Conservation (phyloP, 1,140 invertebrate genomes). For the Lepidurus arcticus region DNA sequence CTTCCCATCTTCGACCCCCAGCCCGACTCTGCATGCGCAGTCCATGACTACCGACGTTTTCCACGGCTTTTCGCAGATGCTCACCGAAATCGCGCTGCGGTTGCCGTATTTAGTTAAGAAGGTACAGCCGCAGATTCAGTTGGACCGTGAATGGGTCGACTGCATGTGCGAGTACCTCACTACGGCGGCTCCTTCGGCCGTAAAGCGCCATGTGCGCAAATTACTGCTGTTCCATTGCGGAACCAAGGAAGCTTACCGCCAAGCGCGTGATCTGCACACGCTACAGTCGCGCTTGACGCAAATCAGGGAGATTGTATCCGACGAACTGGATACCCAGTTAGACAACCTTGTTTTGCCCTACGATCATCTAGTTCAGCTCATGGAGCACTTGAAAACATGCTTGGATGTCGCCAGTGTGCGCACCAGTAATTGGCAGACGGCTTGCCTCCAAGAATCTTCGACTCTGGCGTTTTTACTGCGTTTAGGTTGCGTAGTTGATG, state of each 20-base stretch:
- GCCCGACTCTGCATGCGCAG: slow-evolving; percentile 75
- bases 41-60: slow-evolving; percentile 74
- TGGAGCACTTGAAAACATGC: slow-evolving; percentile 91
- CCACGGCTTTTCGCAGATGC: slow-evolving; percentile 81
- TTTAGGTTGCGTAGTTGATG: slow-evolving; percentile 76
- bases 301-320: slow-evolving; percentile 45
- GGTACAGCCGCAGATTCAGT: slow-evolving; percentile 47
- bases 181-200: slow-evolving; percentile 72
- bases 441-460: slow-evolving; percentile 68
- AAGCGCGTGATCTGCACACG: slow-evolving; percentile 86
- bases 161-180: slow-evolving; percentile 95
- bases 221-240: slow-evolving; percentile 88
- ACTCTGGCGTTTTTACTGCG: slow-evolving; percentile 72
- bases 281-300: slow-evolving; percentile 42
- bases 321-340: slow-evolving; percentile 40
- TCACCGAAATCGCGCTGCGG: slow-evolving; percentile 90
- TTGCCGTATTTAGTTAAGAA: slow-evolving; percentile 86
- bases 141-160: slow-evolving; percentile 61
- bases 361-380: slow-evolving; percentile 82
- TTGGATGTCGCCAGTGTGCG: slow-evolving; percentile 83
- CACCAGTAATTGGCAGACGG: slow-evolving; percentile 92
- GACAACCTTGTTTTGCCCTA: slow-evolving; percentile 58
- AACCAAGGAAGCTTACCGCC: slow-evolving; percentile 90
- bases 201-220: slow-evolving; percentile 71
- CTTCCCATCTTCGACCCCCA: slow-evolving; percentile 68